Conservation (phyloP, 2,888 invertebrate genomes). For the Epinotia bilunana region DNA sequence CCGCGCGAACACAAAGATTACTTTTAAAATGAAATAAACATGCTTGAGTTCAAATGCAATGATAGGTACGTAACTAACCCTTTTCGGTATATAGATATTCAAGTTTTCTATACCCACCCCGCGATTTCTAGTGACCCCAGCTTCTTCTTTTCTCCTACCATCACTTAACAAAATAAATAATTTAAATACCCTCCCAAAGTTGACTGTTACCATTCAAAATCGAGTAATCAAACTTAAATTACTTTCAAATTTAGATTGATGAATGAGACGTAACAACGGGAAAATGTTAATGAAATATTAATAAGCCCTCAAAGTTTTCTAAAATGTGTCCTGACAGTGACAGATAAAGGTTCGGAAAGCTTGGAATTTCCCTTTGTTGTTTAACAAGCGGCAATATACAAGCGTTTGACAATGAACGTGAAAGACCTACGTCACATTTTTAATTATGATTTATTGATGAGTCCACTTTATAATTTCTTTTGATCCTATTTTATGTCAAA, state of each 20-base stretch:
- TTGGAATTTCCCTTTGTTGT: slow-evolving; percentile 35
- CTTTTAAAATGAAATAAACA: too few species aligned
- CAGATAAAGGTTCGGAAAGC: slow-evolving; percentile 27
- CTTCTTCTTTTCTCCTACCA: background rate
- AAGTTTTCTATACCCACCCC: too few species aligned
- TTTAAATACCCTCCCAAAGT: background rate
- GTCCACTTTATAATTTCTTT: slow-evolving; percentile 26
- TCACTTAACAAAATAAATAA: background rate
- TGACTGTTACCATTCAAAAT: slow-evolving; percentile 10
- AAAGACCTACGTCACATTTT: slow-evolving; percentile 19
- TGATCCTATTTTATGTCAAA: slow-evolving; percentile 6
- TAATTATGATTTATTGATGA: slow-evolving; percentile 34
- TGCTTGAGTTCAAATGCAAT: too few species aligned
- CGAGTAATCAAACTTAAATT: slow-evolving; percentile 49
- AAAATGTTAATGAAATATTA: slow-evolving; percentile 49
- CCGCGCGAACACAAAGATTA: too few species aligned
- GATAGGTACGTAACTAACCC: too few species aligned
- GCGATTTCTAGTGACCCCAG: too few species aligned
- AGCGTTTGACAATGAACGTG: background rate
- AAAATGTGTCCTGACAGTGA: slow-evolving; percentile 44
- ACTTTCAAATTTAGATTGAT: slow-evolving; percentile 51
- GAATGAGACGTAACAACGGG: slow-evolving; percentile 45
- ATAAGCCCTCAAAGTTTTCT: slow-evolving; percentile 47
- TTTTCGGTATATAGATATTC: too few species aligned
- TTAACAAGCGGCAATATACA: slow-evolving; percentile 21